These are phyloP conservation scores for Ornithoptera priamus DNA, from an alignment of 2,888 invertebrate genomes.

Conservation along the genomic window DNA sequence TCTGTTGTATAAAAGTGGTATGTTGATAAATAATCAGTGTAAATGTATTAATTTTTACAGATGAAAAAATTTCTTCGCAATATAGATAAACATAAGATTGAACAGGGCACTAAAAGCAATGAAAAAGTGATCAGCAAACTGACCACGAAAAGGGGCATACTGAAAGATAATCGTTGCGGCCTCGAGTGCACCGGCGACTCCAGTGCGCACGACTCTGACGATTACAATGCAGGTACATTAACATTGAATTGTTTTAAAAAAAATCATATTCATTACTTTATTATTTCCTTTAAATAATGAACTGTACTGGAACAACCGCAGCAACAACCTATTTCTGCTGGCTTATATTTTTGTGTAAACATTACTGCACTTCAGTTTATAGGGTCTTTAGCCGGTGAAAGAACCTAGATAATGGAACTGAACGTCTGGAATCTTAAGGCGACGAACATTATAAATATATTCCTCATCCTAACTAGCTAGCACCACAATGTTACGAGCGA, in stretches of 20 bases:
- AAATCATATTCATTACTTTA: too few relatives aligned
- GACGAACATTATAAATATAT: too few relatives aligned
- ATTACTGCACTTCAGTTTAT: too few relatives aligned
- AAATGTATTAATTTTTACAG: slow-evolving; percentile 38
- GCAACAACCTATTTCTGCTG: too few relatives aligned
- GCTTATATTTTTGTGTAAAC: too few relatives aligned
- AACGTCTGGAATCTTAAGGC: too few relatives aligned
- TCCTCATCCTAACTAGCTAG: too few relatives aligned
- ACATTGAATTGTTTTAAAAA: background rate
- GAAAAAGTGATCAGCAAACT: slow-evolving; percentile 67
- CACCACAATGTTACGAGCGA: too few relatives aligned
- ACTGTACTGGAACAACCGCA: too few relatives aligned
- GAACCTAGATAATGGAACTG: too few relatives aligned
- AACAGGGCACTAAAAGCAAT: slow-evolving; percentile 53
- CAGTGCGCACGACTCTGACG: slow-evolving; percentile 53
- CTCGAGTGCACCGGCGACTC: slow-evolving; percentile 73
- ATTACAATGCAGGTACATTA: slow-evolving; percentile 46
- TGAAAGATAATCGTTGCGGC: slow-evolving; percentile 69
- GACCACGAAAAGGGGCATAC: slow-evolving; percentile 67
- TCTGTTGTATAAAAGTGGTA: background rate
- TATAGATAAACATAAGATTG: slow-evolving; percentile 71
- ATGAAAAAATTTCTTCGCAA: slow-evolving; percentile 74
- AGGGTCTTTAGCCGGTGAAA: too few relatives aligned
- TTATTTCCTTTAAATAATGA: too few relatives aligned
- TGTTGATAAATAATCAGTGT: background rate